Evolutionary conservation across 2,888 invertebrate species (phyloP).

Genomic region (Lydus trimaculatus): DNA sequence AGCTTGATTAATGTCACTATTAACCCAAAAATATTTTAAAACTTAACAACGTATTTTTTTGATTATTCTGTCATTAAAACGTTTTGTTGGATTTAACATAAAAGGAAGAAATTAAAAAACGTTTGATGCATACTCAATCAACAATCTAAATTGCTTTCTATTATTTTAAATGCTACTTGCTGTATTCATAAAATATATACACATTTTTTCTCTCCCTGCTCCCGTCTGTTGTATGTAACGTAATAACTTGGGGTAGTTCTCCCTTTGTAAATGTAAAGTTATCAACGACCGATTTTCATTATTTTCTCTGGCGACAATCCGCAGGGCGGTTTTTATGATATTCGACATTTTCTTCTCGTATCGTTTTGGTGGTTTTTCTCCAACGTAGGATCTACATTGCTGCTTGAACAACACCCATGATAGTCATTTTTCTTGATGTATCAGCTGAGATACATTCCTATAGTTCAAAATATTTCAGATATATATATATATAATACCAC

Average conservation of each 20-base stretch:
- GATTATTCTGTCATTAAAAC: not conserved
- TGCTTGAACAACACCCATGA: constrained; percentile 50
- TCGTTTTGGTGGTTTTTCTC: constrained; percentile 26
- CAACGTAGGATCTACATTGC: constrained; percentile 36
- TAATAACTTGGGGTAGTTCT: not conserved
- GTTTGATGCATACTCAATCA: not conserved
- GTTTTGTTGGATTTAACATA: not conserved
- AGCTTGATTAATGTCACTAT: constrained; percentile 3
- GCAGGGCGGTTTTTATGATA: constrained; percentile 27
- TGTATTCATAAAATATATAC: not conserved
- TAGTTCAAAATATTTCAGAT: constrained; percentile 48
- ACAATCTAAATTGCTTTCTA: not conserved
- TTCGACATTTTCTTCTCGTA: constrained; percentile 28
- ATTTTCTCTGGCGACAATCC: constrained; percentile 24
- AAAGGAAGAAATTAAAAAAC: not conserved
- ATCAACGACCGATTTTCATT: constrained; percentile 18
- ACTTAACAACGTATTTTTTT: not conserved
- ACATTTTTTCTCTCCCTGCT: not conserved
- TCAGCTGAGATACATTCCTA: constrained; percentile 50
- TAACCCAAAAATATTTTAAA: not conserved
- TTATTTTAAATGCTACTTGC: not conserved
- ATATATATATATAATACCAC: constrained; percentile 38
- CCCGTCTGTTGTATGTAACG: not conserved
- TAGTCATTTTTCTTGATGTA: constrained; percentile 54
- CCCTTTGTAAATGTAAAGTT: constrained; percentile 9